Evolutionary conservation across 2,888 invertebrate genomes (phyloP).

Genomic region (Hirudinaria manillensis): DNA sequence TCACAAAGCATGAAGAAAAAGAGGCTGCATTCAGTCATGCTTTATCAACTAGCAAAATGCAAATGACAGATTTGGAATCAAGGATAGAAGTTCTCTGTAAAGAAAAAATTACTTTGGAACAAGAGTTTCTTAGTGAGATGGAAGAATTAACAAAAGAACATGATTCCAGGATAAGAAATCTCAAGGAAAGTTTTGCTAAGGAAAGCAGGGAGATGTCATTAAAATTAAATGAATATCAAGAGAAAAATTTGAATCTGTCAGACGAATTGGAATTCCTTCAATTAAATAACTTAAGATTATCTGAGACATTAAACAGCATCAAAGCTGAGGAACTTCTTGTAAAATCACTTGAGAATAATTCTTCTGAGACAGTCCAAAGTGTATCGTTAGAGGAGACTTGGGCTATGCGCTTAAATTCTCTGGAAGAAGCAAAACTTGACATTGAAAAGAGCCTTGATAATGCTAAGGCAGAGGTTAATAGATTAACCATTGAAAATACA

Average conservation of each 20-base stretch:
- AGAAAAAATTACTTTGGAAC: slow-evolving; percentile 35
- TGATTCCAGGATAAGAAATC: slow-evolving; percentile 21
- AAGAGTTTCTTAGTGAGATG: slow-evolving; percentile 31
- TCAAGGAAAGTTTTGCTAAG: slow-evolving; percentile 29
- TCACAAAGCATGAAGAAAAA: slow-evolving; percentile 17
- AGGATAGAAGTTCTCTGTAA: slow-evolving; percentile 27
- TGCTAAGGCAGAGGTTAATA: neutral
- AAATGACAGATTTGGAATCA: slow-evolving; percentile 23
- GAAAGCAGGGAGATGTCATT: slow-evolving; percentile 20
- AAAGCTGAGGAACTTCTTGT: neutral
- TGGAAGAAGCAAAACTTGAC: slow-evolving; percentile 14
- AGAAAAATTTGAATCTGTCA: slow-evolving; percentile 17
- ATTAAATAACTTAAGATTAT: neutral
- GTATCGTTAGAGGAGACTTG: slow-evolving; percentile 4
- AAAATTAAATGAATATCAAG: slow-evolving; percentile 3
- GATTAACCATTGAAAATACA: neutral
- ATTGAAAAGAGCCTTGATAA: neutral
- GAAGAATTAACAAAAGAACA: slow-evolving; percentile 24
- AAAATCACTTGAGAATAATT: neutral
- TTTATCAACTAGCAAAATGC: slow-evolving; percentile 18
- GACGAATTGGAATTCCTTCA: slow-evolving; percentile 27
- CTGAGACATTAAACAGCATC: neutral
- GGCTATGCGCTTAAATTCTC: slow-evolving; percentile 21
- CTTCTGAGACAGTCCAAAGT: neutral
- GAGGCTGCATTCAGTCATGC: slow-evolving; percentile 14